Percentiles rank a stretch among this genome's conserved stretches.
Evolutionary conservation across 2,797 vertebrate genomes (phyloP).

Genomic region (Corythornis leucogaster): DNA sequence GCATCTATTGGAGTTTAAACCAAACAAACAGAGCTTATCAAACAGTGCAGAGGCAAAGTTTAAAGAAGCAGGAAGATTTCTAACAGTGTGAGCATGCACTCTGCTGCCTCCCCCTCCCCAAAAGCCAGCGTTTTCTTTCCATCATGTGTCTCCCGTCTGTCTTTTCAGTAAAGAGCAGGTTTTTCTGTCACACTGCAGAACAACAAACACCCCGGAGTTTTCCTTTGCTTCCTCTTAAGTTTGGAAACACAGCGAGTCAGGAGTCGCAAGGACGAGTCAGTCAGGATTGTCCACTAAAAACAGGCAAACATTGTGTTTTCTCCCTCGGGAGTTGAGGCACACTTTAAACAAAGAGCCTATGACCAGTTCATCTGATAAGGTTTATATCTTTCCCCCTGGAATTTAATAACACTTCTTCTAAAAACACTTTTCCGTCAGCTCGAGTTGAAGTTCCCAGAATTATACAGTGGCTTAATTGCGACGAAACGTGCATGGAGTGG

Average conservation of each 20-base stretch:
- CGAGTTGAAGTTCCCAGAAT: background rate
- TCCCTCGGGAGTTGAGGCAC: background rate
- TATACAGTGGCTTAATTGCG: background rate
- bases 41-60: background rate
- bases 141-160: too few relatives aligned
- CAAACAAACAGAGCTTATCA: background rate
- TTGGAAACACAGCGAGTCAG: background rate
- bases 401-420: slow-evolving; percentile 25
- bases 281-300: background rate
- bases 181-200: background rate
- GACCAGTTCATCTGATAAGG: slow-evolving; percentile 34
- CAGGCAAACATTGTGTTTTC: slow-evolving; percentile 27
- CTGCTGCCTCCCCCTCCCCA: background rate
- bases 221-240: background rate
- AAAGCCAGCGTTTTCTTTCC: background rate
- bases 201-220: background rate
- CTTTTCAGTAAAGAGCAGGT: background rate
- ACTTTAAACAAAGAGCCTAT: slow-evolving; percentile 49
- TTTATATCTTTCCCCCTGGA: slow-evolving; percentile 2
- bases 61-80: background rate
- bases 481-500: rapidly evolving
- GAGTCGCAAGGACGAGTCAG: slow-evolving; percentile 9
- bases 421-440: background rate
- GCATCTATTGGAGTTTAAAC: background rate
- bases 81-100: rapidly evolving